Percentiles rank a stretch among this genome's conserved stretches.
Evolutionary conservation across 1,140 invertebrate species (phyloP).

Genomic region (Pachypsylla venusta): DNA sequence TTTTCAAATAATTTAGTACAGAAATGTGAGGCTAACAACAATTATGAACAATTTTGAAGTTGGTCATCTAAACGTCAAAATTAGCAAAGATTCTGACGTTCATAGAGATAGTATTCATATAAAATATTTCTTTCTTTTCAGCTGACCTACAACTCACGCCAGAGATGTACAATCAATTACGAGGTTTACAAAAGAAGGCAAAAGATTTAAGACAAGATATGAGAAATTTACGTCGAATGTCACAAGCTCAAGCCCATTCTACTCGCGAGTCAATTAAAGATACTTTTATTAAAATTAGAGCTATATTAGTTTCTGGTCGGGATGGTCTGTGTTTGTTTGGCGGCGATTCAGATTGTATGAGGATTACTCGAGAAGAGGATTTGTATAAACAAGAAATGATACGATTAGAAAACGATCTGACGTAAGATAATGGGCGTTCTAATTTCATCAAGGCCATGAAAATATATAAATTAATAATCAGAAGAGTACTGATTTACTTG

Average conservation of each 20-base stretch:
- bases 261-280: slow-evolving; percentile 82
- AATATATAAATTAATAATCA: slow-evolving; percentile 2
- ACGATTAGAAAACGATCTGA: slow-evolving; percentile 78
- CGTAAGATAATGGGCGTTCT: too few species aligned
- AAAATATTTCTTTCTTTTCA: not conserved
- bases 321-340: slow-evolving; percentile 40
- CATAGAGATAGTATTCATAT: not conserved
- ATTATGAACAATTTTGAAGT: too few species aligned
- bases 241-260: slow-evolving; percentile 76
- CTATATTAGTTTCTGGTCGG: slow-evolving; percentile 40
- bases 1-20: too few species aligned
- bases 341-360: slow-evolving; percentile 44
- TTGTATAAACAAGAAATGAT: slow-evolving; percentile 82
- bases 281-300: slow-evolving; percentile 63
- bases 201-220: slow-evolving; percentile 80
- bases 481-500: too few species aligned
- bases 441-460: too few species aligned
- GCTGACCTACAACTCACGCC: slow-evolving; percentile 52
- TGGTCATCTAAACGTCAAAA: too few species aligned
- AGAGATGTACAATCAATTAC: slow-evolving; percentile 73
- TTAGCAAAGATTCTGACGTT: too few species aligned
- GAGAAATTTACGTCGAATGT: slow-evolving; percentile 68
- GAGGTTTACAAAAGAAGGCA: slow-evolving; percentile 72
- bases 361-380: slow-evolving; percentile 61
- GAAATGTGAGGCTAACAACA: too few species aligned